Conservation (phyloP, 2,888 invertebrate genomes). For the Sarcophaga variegata region DNA sequence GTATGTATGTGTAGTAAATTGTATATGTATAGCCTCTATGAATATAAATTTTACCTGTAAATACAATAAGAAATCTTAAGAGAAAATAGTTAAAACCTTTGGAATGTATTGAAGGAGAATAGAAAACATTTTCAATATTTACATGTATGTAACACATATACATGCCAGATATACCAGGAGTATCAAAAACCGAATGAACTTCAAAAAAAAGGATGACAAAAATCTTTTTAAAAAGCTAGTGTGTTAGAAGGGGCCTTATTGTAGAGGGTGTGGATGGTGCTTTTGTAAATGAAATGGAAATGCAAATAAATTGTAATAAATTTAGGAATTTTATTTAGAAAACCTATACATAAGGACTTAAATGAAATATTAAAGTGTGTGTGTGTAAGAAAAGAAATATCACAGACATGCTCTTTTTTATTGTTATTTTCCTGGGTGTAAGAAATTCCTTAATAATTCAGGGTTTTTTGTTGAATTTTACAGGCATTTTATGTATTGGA, state of each 20-base stretch:
- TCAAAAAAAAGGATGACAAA: not conserved
- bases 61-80: constrained; percentile 42
- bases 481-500: not conserved
- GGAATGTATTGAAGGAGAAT: constrained; percentile 24
- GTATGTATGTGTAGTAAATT: not conserved
- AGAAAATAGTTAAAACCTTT: constrained; percentile 33
- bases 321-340: constrained; percentile 45
- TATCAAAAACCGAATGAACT: not conserved
- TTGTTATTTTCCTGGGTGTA: not conserved
- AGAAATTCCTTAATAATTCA: not conserved
- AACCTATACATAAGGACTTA: constrained; percentile 11
- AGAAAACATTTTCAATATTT: constrained; percentile 38
- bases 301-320: constrained; percentile 52
- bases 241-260: not conserved
- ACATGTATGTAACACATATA: not conserved
- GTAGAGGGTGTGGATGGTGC: not conserved
- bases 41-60: not conserved
- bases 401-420: not conserved
- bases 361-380: not conserved
- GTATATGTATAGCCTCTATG: not conserved
- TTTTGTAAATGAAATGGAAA: not conserved
- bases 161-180: no score
- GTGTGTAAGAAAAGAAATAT: not conserved
- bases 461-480: not conserved
- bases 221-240: not conserved